Conservation (phyloP, 2,113 vertebrate genomes). For the Emydocephalus ijimae region DNA sequence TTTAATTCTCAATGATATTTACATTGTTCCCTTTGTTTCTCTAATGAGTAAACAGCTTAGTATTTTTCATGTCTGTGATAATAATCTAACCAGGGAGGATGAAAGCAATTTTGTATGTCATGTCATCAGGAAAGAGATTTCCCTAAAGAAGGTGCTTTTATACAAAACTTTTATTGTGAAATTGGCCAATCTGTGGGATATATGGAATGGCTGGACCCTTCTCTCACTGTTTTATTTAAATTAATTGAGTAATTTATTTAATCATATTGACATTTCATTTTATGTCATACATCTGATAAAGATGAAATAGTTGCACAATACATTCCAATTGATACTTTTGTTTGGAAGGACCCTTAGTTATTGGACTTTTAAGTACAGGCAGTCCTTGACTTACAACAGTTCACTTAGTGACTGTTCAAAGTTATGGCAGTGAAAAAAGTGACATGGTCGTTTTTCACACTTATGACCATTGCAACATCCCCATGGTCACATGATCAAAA, state of each 20-base stretch:
- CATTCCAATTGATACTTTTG: background rate
- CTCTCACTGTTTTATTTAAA: background rate
- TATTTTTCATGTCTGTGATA: background rate
- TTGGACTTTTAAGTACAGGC: background rate
- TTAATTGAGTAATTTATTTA: background rate
- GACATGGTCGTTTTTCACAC: too few relatives aligned
- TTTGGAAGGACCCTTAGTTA: background rate
- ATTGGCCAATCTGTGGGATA: too few relatives aligned
- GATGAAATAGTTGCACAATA: background rate
- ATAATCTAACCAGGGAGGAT: background rate
- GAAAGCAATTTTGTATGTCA: background rate
- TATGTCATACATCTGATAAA: background rate
- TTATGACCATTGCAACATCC: too few relatives aligned
- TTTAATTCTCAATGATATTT: background rate
- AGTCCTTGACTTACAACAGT: background rate
- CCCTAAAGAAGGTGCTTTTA: background rate
- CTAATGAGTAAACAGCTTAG: background rate
- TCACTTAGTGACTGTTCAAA: too few relatives aligned
- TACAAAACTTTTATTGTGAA: background rate
- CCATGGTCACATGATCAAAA: too few relatives aligned
- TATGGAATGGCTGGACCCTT: background rate
- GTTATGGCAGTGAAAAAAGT: too few relatives aligned
- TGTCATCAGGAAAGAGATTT: background rate
- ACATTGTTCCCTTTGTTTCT: background rate
- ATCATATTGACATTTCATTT: background rate